Evolutionary conservation across 2,888 invertebrate genomes (phyloP).

Genomic region (Mellilla xanthometata): DNA sequence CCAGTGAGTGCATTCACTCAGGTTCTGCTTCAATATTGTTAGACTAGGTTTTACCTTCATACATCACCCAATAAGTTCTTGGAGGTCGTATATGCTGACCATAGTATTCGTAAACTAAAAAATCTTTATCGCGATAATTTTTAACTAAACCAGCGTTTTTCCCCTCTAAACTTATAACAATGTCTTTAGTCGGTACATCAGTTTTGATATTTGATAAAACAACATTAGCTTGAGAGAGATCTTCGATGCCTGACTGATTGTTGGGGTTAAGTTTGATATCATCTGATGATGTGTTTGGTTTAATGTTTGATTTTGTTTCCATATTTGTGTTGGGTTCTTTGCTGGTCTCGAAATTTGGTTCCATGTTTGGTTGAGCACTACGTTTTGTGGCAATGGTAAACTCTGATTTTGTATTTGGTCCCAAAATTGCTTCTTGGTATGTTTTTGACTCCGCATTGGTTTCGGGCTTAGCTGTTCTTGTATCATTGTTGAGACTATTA

Average conservation of each 20-base stretch:
- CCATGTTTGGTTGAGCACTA: too few relatives aligned
- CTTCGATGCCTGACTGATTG: conserved; percentile 5
- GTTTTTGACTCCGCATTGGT: too few relatives aligned
- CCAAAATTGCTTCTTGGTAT: too few relatives aligned
- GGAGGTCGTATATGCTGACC: conserved; percentile 7
- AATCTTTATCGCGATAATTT: background rate
- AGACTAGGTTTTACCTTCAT: conserved; percentile 2
- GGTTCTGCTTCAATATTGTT: too few relatives aligned
- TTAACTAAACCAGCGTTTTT: background rate
- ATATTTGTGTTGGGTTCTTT: too few relatives aligned
- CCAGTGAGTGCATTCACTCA: too few relatives aligned
- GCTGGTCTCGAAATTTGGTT: too few relatives aligned
- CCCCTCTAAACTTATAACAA: conserved; percentile 13
- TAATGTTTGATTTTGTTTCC: background rate
- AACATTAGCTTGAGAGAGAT: conserved; percentile 9
- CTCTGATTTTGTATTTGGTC: too few relatives aligned
- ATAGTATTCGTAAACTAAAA: conserved; percentile 2
- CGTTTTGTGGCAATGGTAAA: too few relatives aligned
- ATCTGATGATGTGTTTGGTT: background rate
- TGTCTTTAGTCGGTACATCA: conserved; percentile 7
- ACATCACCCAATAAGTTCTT: conserved; percentile 11
- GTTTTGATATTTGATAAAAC: conserved; percentile 11
- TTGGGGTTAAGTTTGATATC: conserved; percentile 8
- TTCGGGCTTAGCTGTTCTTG: too few relatives aligned
- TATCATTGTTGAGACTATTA: too few relatives aligned